Evolutionary conservation across 2,888 invertebrate genomes (phyloP).

Genomic region (Epirrhoe alternata): DNA sequence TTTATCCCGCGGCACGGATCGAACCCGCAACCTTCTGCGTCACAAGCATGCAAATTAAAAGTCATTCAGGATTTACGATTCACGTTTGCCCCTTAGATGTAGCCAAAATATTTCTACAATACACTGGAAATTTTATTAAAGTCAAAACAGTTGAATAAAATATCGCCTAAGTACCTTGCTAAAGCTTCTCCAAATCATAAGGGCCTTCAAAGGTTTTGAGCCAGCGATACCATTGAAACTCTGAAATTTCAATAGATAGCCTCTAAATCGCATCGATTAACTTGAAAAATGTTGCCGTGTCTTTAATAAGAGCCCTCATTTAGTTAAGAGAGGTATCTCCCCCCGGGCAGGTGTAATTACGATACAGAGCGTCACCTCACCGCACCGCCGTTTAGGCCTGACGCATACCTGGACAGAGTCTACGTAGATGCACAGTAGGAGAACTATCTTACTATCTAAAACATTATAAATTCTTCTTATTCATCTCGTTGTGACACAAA

Average conservation of each 20-base stretch:
- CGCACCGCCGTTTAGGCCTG: slow-evolving; percentile 36
- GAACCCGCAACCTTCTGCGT: no score
- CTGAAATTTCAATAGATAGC: slow-evolving; percentile 38
- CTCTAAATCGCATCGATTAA: slow-evolving; percentile 41
- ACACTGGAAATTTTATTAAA: not conserved
- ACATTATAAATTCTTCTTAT: no score
- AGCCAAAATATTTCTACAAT: not conserved
- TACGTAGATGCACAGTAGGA: slow-evolving; percentile 35
- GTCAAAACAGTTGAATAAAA: not conserved
- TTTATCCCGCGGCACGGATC: no score
- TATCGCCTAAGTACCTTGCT: not conserved
- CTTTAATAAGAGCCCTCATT: slow-evolving; percentile 45
- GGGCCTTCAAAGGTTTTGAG: slow-evolving; percentile 22
- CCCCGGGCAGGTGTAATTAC: slow-evolving; percentile 44
- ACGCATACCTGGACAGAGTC: slow-evolving; percentile 34
- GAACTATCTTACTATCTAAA: slow-evolving; percentile 1
- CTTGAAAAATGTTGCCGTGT: slow-evolving; percentile 45
- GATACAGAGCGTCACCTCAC: slow-evolving; percentile 41
- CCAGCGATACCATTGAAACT: slow-evolving; percentile 31
- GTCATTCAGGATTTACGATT: no score
- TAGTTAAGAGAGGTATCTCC: slow-evolving; percentile 39
- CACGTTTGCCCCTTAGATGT: no score
- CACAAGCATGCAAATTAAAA: no score
- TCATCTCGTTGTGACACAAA: no score
- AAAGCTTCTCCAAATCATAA: slow-evolving; percentile 14